These are phyloP conservation scores for Agonopterix heracliana DNA, from an alignment of 2,888 invertebrate species.

Conservation along the genomic window DNA sequence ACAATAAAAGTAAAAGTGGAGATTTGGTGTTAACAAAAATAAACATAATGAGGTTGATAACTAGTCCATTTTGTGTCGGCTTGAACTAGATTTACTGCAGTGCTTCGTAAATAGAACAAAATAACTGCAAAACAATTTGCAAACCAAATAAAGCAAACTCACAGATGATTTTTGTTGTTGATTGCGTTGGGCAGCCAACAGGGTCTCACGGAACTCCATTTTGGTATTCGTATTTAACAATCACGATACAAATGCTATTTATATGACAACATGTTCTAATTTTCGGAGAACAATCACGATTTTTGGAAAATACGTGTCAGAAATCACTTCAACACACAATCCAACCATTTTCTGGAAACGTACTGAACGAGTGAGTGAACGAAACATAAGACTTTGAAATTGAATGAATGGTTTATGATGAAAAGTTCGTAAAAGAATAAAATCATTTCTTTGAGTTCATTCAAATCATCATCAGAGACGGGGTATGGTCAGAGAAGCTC, in stretches of 20 bases:
- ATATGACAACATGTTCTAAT: conserved; percentile 28
- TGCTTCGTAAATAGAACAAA: not conserved
- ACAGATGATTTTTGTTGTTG: conserved; percentile 75
- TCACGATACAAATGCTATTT: conserved; percentile 17
- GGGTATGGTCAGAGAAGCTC: too few species aligned
- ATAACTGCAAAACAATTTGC: conserved; percentile 11
- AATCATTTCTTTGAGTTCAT: too few species aligned
- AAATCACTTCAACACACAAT: conserved; percentile 51
- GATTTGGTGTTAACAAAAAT: not conserved
- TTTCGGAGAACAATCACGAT: conserved; percentile 55
- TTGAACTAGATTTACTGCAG: too few species aligned
- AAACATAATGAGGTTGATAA: too few species aligned
- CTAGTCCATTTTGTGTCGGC: too few species aligned
- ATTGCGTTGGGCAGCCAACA: conserved; percentile 68
- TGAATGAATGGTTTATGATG: conserved; percentile 1
- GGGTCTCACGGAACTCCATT: conserved; percentile 71
- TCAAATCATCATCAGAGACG: too few species aligned
- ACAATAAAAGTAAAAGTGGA: conserved; percentile 10
- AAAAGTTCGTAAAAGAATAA: too few species aligned
- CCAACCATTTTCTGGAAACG: conserved; percentile 73
- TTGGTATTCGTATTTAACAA: conserved; percentile 15
- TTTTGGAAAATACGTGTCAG: conserved; percentile 69
- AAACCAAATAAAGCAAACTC: conserved; percentile 31
- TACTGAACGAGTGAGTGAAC: conserved; percentile 44
- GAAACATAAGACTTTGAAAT: not conserved